Conservation (phyloP, 2,113 vertebrate genomes). For the Tenrec ecaudatus region DNA sequence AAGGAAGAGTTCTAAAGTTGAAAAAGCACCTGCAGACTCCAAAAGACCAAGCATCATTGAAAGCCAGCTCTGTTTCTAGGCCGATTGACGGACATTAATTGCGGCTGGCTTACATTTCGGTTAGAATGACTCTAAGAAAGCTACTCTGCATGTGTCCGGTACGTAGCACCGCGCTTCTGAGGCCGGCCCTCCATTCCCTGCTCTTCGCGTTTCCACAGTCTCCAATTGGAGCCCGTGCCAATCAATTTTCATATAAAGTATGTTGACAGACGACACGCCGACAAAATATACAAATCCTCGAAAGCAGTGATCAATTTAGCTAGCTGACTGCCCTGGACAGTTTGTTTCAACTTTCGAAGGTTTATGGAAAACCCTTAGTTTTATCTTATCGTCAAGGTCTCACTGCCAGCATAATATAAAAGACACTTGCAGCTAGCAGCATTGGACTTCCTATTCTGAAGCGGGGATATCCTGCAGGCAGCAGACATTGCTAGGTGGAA, state of each 20-base stretch:
- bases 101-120: constrained; percentile 49
- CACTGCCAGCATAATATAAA: constrained; percentile 74
- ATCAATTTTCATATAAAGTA: constrained; percentile 78
- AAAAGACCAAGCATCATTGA: neutral
- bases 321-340: constrained; percentile 72
- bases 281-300: constrained; percentile 78
- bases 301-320: constrained; percentile 78
- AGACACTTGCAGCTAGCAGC: constrained; percentile 16
- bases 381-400: constrained; percentile 68
- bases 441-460: constrained; percentile 62
- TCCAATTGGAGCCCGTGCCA: constrained; percentile 13
- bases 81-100: neutral
- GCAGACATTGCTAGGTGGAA: neutral
- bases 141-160: constrained; percentile 63
- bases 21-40: neutral
- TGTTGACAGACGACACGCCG: constrained; percentile 75
- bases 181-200: neutral
- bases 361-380: constrained; percentile 72
- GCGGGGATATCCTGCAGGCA: neutral
- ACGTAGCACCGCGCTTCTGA: constrained; percentile 42
- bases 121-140: constrained; percentile 62
- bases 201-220: constrained; percentile 45
- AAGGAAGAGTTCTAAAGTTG: neutral
- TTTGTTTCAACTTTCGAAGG: constrained; percentile 81
- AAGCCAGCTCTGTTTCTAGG: neutral